Percentiles rank a stretch among this genome's conserved stretches.
Evolutionary conservation across 2,113 vertebrate species (phyloP).

Genomic region (Cinclus cinclus): DNA sequence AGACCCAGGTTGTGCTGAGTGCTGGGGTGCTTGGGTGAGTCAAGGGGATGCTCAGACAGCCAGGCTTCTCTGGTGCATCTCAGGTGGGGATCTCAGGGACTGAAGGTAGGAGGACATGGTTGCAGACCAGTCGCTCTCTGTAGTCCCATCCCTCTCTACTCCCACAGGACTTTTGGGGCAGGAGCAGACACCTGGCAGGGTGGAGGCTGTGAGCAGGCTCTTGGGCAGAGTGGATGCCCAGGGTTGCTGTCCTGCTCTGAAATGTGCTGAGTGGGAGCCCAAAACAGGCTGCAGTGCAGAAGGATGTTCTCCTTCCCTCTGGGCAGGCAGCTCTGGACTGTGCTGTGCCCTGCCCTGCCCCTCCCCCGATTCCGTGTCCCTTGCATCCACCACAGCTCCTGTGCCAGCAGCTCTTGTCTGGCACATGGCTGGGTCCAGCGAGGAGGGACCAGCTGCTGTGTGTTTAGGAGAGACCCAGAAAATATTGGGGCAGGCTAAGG

Average conservation of each 20-base stretch:
- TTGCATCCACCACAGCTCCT: not conserved
- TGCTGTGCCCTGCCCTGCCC: not conserved
- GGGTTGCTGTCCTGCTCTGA: not conserved
- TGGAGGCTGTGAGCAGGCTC: not conserved
- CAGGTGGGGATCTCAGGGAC: not conserved
- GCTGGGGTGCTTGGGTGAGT: not conserved
- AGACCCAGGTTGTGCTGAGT: not conserved
- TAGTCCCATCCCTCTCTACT: not conserved
- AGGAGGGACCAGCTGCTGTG: not conserved
- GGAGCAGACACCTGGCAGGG: not conserved
- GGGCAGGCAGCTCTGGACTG: rapidly evolving
- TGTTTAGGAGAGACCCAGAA: conserved; percentile 28
- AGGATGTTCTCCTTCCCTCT: not conserved
- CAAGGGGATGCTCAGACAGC: not conserved
- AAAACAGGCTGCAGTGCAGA: not conserved
- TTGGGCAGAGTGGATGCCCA: not conserved
- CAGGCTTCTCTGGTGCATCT: not conserved
- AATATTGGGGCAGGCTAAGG: not conserved
- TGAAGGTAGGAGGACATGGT: not conserved
- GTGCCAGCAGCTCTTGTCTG: not conserved
- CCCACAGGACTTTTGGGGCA: not conserved
- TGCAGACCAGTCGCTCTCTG: not conserved
- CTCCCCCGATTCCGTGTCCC: rapidly evolving
- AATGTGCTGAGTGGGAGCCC: not conserved
- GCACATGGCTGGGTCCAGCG: rapidly evolving